Evolutionary conservation across 2,797 vertebrate species (phyloP), one percentile per base, ranked within the genome.

Genomic region (Argentina silus): DNA sequence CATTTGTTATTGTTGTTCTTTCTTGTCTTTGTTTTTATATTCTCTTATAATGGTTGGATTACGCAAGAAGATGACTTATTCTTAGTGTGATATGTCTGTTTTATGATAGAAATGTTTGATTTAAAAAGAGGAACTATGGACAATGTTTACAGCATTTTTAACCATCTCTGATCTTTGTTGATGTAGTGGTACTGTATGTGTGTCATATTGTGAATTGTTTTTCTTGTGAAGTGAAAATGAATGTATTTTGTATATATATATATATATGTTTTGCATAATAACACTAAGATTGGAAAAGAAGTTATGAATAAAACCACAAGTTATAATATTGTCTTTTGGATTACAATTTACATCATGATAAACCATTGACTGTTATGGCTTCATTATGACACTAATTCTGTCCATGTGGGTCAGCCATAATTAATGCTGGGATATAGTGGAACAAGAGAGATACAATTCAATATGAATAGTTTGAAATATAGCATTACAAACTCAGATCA

Each of bases 221-320:
- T 87, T 85, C 73, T 86, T 79, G 89, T 85, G 85, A 80, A 57
- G 78, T 87, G 74, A 87, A 90, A 83, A 68, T 89, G 89, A 94
- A 94, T 93, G 89, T 93, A 91, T 93, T 92, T 93, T 95, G 93
- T 93, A 93, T 61, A 94, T 91, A 93, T 85, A 85, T 88, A 79
- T 79, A 36, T 4, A 36, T 36, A 36, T 78, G 50, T 81, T 79
- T 87, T 86, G 69, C 70, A 81, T 87, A 79, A 82, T 61, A 80
- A 78, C 72, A 83, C 21, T 87, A 76, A 81, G 78, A 75, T 53
- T 80, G 70, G 74, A 86, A 69, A 80, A 76, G 75, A 70, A 82
- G 56, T 64, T 72, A 72, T 81, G 69, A 92, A 93, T 94, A 93
- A 92, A 61, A 73, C 72, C 69, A 81, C 42, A 79, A 75, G 43